phyloP scores from a whole-genome alignment of 2,797 vertebrate genomes.

The Phataginus tricuspis region DNA sequence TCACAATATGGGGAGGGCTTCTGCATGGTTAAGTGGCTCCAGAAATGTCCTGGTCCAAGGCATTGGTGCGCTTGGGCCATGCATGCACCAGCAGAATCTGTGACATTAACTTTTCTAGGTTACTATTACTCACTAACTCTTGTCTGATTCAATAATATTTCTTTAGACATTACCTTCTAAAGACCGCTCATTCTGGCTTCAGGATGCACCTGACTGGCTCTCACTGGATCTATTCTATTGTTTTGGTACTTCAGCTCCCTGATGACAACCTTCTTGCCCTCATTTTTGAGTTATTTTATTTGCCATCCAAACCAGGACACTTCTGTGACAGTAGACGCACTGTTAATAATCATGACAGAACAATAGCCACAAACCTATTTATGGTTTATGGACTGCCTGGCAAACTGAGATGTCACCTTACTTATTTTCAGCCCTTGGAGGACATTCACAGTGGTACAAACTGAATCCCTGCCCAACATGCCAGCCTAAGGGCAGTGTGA shows the following conservation, averaged over 20 bases:
- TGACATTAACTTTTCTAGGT: neutral
- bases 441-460: neutral
- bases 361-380: neutral
- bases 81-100: neutral
- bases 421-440: neutral
- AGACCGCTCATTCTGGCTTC: neutral
- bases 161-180: neutral
- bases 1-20: neutral
- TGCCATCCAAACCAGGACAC: neutral
- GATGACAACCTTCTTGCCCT: neutral
- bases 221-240: neutral
- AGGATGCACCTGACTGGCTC: neutral
- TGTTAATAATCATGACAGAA: conserved; percentile 63
- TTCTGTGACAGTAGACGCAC: neutral
- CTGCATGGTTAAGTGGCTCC: neutral
- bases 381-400: neutral
- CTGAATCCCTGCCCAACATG: neutral
- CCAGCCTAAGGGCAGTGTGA: neutral
- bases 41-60: neutral
- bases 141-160: neutral
- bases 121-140: neutral
- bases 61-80: neutral
- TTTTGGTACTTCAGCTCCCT: neutral
- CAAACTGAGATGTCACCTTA: neutral
- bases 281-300: neutral